Evolutionary conservation across 2,888 invertebrate species (phyloP).

Genomic region (Perithous albicinctus): DNA sequence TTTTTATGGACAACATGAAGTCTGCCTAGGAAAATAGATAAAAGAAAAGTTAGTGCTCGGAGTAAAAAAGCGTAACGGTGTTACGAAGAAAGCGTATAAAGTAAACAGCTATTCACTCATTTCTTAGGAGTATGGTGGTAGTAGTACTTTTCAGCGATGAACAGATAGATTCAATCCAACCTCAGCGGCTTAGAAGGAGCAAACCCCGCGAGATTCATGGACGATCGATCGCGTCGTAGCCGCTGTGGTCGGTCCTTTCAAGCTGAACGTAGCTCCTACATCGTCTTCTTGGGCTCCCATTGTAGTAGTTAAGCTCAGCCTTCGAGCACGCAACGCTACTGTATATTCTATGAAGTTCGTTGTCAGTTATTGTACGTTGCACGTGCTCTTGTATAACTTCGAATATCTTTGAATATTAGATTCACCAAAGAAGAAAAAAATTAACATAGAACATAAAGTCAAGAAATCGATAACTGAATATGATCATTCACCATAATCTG

Average conservation of each 20-base stretch:
- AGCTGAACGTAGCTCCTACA: constrained; percentile 5
- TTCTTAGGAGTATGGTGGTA: background rate
- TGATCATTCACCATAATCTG: background rate
- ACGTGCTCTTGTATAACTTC: background rate
- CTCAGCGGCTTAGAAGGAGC: constrained; percentile 1
- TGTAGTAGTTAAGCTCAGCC: constrained; percentile 10
- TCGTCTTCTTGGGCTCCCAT: constrained; percentile 14
- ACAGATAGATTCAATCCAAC: constrained; percentile 19
- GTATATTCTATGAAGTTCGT: background rate
- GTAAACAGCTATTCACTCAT: constrained; percentile 18
- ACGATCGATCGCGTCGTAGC: constrained; percentile 16
- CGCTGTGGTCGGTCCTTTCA: constrained; percentile 19
- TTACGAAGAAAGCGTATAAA: constrained; percentile 13
- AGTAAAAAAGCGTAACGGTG: constrained; percentile 8
- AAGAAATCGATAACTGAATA: background rate
- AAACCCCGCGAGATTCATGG: constrained; percentile 25
- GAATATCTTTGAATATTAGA: background rate
- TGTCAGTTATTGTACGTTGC: constrained; percentile 2
- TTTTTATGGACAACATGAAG: background rate
- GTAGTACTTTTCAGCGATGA: constrained; percentile 16
- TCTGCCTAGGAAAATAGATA: background rate
- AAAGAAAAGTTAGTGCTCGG: background rate
- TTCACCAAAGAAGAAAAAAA: background rate
- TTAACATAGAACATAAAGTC: background rate
- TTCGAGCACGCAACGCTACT: constrained; percentile 3